Percentiles rank a stretch among this genome's conserved stretches.
Conservation (phyloP, 1,140 invertebrate species). For the Heliconius hewitsoni region DNA sequence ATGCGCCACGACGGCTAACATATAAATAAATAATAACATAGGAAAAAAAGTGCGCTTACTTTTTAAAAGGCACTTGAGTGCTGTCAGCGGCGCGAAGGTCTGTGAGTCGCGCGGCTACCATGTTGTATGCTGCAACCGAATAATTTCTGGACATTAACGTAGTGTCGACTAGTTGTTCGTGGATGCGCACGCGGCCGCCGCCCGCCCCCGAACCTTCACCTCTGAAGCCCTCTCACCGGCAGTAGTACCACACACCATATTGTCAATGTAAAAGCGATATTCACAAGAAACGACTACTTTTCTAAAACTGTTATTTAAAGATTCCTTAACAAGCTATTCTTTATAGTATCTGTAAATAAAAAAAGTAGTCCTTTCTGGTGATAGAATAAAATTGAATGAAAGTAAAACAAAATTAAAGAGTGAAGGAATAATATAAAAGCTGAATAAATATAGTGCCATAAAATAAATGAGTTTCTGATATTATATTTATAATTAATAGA, state of each 20-base stretch:
- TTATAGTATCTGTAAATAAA: not conserved
- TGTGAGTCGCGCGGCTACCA: conserved; percentile 97
- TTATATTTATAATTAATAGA: too few species aligned
- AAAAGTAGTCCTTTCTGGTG: not conserved
- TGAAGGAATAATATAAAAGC: too few species aligned
- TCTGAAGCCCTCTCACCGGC: conserved; percentile 11
- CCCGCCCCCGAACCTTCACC: conserved; percentile 36
- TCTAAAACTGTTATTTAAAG: too few species aligned
- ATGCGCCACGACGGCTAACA: too few species aligned
- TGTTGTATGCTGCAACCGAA: conserved; percentile 95
- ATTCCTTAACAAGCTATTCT: too few species aligned
- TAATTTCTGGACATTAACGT: conserved; percentile 85
- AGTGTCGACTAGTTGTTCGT: conserved; percentile 63
- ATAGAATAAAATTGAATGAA: not conserved
- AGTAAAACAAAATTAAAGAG: not conserved
- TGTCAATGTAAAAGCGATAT: conserved; percentile 67
- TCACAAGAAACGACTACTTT: conserved; percentile 18
- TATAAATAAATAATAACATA: not conserved
- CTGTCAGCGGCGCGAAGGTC: conserved; percentile 91
- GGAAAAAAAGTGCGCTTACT: conserved; percentile 86
- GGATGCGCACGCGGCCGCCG: conserved; percentile 55
- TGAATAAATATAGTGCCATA: too few species aligned
- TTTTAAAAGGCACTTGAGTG: conserved; percentile 98
- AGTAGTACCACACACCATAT: conserved; percentile 61
- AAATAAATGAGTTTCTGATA: too few species aligned